Percentiles rank a stretch among this genome's conserved stretches.
Conservation (phyloP, 92 coral and sea anemone species). For the Hydrozoanthus gracilis region DNA sequence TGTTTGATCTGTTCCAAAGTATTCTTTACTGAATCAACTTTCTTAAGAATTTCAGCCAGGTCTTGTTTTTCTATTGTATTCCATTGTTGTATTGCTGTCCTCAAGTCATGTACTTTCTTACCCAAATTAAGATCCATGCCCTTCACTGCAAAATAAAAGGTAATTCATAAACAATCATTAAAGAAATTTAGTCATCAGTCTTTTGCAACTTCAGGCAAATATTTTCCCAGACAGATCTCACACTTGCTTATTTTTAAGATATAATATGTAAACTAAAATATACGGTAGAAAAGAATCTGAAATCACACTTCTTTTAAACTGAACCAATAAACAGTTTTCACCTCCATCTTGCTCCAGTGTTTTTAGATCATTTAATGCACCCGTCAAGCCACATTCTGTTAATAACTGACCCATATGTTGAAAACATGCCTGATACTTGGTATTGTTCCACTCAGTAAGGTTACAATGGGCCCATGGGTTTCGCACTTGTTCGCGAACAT, state of each 20-base stretch:
- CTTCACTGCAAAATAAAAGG: neutral
- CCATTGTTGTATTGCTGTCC: neutral
- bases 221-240: too few species aligned
- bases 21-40: neutral
- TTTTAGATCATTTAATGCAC: neutral
- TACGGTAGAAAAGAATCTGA: neutral
- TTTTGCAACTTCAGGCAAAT: too few species aligned
- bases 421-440: conserved; percentile 13
- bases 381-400: conserved; percentile 2
- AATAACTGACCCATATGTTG: conserved; percentile 5
- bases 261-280: neutral
- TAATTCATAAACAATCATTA: neutral
- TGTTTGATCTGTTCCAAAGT: conserved; percentile 15
- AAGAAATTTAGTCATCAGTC: too few species aligned
- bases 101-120: neutral
- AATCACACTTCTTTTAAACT: neutral
- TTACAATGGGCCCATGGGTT: conserved; percentile 15
- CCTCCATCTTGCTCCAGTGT: neutral
- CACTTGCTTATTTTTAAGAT: neutral
- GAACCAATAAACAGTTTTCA: neutral
- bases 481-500: conserved; percentile 3
- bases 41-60: neutral
- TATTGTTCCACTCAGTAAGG: neutral
- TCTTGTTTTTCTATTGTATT: conserved; percentile 1
- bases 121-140: neutral